Conservation (phyloP, 2,797 vertebrate genomes). For the Naso thynnoides region DNA sequence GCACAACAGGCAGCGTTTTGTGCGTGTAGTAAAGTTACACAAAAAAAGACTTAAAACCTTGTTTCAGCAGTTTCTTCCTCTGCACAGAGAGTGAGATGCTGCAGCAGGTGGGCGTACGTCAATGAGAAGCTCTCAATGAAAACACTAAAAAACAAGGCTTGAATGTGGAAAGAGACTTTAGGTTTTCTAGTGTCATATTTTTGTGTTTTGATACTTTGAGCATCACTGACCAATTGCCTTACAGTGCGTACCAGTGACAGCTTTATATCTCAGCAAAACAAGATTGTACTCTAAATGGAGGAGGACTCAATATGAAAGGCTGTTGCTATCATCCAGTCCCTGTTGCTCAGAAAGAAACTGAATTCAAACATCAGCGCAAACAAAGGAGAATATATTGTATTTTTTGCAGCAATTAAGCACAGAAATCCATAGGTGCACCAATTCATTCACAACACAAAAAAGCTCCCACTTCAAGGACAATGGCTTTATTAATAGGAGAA, state of each 20-base stretch:
- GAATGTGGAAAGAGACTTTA: neutral
- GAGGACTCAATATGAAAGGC: neutral
- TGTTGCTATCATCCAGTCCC: neutral
- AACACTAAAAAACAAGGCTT: neutral
- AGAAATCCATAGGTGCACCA: constrained; percentile 44
- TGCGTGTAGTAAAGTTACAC: neutral
- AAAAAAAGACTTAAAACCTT: constrained; percentile 1
- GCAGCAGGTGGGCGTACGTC: neutral
- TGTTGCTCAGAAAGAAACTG: constrained; percentile 11
- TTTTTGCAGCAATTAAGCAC: constrained; percentile 1
- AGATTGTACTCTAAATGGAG: neutral
- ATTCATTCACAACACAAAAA: constrained; percentile 50
- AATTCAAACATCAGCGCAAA: constrained; percentile 11
- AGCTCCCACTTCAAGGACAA: constrained; percentile 63
- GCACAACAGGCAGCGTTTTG: neutral
- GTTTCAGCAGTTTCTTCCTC: constrained; percentile 11
- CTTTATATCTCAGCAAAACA: neutral
- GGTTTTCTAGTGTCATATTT: neutral
- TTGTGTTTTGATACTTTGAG: neutral
- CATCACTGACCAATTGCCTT: neutral
- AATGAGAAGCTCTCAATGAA: constrained; percentile 4
- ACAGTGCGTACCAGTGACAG: neutral
- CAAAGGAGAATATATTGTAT: constrained; percentile 1
- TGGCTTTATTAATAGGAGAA: constrained; percentile 55
- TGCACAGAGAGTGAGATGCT: neutral